Evolutionary conservation across 2,888 invertebrate genomes (phyloP).

Genomic region (Himalopsyche japonica): DNA sequence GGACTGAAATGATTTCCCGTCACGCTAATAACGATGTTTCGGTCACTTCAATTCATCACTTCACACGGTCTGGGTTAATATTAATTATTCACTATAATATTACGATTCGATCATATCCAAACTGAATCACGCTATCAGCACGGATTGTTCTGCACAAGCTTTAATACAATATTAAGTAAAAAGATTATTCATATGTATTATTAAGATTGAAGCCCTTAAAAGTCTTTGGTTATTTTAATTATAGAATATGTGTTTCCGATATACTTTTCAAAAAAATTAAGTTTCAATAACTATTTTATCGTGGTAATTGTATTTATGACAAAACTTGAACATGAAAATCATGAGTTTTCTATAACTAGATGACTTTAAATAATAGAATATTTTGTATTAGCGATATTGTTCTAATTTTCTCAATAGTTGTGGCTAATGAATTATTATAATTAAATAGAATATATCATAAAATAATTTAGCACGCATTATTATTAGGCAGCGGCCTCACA

Average conservation of each 20-base stretch:
- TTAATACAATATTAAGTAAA: background rate
- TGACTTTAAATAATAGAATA: background rate
- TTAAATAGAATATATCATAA: background rate
- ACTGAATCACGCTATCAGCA: background rate
- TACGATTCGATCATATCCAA: background rate
- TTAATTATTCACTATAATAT: background rate
- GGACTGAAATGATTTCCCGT: background rate
- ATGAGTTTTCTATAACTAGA: background rate
- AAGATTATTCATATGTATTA: background rate
- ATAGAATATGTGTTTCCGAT: background rate
- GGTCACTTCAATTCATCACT: background rate
- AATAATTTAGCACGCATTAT: conserved; percentile 45
- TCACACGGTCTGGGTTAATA: background rate
- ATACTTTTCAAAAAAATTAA: background rate
- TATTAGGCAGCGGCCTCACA: conserved; percentile 85
- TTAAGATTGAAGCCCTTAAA: background rate
- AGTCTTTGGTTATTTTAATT: background rate
- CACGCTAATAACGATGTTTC: background rate
- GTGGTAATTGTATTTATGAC: background rate
- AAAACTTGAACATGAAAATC: background rate
- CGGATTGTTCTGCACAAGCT: background rate
- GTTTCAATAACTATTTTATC: background rate
- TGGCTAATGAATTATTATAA: background rate
- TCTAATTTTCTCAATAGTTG: background rate
- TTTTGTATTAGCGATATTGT: background rate